phyloP scores from a whole-genome alignment of 2,113 vertebrate genomes.

The Lutjanus erythropterus region DNA sequence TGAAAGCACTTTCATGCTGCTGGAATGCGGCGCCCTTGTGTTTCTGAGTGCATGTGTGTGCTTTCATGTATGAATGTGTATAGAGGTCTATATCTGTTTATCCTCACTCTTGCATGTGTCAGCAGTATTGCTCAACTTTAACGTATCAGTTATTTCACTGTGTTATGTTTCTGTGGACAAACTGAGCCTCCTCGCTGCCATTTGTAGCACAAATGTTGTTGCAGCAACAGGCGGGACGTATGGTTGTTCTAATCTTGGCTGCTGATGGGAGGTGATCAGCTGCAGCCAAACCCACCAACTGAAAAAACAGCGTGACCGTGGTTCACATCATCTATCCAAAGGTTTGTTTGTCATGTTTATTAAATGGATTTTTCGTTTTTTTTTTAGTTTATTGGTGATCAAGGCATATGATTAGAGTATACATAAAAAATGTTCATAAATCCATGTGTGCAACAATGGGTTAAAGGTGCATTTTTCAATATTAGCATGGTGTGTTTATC shows the following conservation, averaged over 20 bases:
- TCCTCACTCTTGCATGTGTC: conserved; percentile 44
- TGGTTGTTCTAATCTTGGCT: conserved; percentile 13
- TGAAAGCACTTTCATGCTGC: conserved; percentile 74
- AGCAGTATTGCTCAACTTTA: conserved; percentile 30
- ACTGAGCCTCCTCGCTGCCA: not conserved
- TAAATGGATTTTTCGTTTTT: conserved; percentile 49
- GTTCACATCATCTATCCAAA: conserved; percentile 39
- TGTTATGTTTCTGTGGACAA: conserved; percentile 17
- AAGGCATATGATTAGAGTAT: conserved; percentile 20
- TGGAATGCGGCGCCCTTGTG: conserved; percentile 59
- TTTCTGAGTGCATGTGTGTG: conserved; percentile 49
- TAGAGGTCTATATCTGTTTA: conserved; percentile 61
- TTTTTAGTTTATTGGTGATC: conserved; percentile 24
- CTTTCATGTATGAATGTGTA: conserved; percentile 58
- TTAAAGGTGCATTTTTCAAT: conserved; percentile 21
- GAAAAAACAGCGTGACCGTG: conserved; percentile 44
- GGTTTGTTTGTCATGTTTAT: conserved; percentile 47
- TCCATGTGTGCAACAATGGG: conserved; percentile 16
- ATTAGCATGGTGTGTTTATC: not conserved
- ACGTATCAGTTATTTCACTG: conserved; percentile 13
- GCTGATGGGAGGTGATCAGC: conserved; percentile 20
- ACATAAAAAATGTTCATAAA: conserved; percentile 43
- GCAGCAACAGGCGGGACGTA: conserved; percentile 1
- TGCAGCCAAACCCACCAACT: conserved; percentile 30
- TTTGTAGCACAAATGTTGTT: conserved; percentile 16